Conservation (phyloP, 2,113 vertebrate genomes). For the Lepus americanus region DNA sequence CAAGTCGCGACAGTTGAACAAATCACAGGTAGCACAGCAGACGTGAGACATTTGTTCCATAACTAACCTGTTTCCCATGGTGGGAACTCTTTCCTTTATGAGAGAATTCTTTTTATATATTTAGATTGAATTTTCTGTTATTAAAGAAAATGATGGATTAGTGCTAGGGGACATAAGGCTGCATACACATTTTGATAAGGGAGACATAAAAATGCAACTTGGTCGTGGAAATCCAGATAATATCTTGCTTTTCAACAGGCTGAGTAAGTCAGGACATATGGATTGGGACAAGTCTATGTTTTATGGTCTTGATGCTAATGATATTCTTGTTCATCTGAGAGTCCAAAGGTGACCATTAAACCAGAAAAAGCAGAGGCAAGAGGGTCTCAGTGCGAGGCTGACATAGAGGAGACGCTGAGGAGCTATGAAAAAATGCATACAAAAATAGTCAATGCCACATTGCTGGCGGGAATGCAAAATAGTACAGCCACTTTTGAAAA, state of each 20-base stretch:
- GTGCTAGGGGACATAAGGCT: neutral
- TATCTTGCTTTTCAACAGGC: neutral
- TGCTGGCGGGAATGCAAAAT: neutral
- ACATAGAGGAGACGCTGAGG: neutral
- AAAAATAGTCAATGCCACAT: neutral
- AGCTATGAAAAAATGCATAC: neutral
- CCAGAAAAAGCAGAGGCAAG: neutral
- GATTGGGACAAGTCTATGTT: neutral
- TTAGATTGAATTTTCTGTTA: neutral
- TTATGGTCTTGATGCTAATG: neutral
- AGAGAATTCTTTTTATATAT: neutral
- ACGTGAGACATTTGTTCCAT: neutral
- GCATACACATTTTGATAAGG: neutral
- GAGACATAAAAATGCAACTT: neutral
- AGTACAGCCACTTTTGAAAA: neutral
- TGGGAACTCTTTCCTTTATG: neutral
- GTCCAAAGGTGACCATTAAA: neutral
- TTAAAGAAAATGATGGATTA: neutral
- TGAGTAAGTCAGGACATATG: neutral
- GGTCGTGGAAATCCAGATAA: neutral
- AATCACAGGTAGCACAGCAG: accelerated
- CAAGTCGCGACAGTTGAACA: neutral
- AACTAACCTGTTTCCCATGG: neutral
- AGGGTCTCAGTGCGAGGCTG: neutral
- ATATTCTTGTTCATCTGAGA: neutral